phyloP scores from a whole-genome alignment of 2,113 vertebrate species.

The Sapayoa aenigma region DNA sequence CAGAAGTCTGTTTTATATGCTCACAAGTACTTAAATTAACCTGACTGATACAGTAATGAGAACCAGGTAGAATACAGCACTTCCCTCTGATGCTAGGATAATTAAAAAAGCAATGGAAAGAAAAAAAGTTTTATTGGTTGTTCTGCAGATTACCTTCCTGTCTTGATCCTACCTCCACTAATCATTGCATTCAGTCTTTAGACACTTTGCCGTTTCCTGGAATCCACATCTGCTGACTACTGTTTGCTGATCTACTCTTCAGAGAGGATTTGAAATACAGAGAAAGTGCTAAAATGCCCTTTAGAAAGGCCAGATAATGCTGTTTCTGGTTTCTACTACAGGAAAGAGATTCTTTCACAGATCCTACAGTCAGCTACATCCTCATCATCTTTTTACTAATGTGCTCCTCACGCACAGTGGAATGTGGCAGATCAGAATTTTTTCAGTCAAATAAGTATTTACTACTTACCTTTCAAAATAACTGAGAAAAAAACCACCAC shows the following conservation, averaged over 20 bases:
- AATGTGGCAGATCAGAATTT: not conserved
- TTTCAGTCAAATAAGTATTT: not conserved
- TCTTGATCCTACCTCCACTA: slow-evolving; percentile 5
- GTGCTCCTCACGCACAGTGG: not conserved
- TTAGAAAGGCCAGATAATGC: slow-evolving; percentile 56
- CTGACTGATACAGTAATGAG: not conserved
- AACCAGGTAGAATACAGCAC: not conserved
- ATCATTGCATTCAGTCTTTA: slow-evolving; percentile 35
- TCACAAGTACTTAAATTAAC: slow-evolving; percentile 42
- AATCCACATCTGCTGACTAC: slow-evolving; percentile 38
- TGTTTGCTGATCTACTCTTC: slow-evolving; percentile 6
- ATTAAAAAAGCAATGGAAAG: slow-evolving; percentile 52
- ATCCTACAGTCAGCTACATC: not conserved
- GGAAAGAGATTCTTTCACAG: not conserved
- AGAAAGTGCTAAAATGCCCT: slow-evolving; percentile 32
- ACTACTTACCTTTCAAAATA: not conserved
- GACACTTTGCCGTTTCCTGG: slow-evolving; percentile 15
- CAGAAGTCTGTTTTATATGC: not conserved
- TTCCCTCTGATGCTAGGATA: slow-evolving; percentile 17
- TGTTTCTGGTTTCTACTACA: not conserved
- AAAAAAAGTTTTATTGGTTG: not conserved
- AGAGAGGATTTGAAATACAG: not conserved
- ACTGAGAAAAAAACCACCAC: not conserved
- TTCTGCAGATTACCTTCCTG: not conserved
- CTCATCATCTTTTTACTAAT: slow-evolving; percentile 2